Evolutionary conservation across 1,140 invertebrate species (phyloP).

Genomic region (Neelides sp.): DNA sequence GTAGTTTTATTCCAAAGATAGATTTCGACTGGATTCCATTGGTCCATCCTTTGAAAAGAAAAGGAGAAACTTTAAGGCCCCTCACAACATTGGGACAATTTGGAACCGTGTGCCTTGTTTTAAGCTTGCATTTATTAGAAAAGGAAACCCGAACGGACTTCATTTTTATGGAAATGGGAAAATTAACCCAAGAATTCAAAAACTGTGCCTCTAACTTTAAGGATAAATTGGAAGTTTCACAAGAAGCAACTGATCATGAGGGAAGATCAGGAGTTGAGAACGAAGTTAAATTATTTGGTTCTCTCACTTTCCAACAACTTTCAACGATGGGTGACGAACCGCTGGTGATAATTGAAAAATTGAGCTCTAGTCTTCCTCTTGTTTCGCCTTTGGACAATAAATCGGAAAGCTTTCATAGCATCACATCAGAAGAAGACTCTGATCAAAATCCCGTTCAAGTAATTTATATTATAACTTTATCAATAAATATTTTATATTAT

Average conservation of each 20-base stretch:
- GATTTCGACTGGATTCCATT: too few relatives aligned
- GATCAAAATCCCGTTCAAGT: conserved; percentile 7
- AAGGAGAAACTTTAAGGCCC: conserved; percentile 25
- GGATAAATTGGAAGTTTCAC: neutral
- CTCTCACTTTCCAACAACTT: too few relatives aligned
- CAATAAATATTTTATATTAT: neutral
- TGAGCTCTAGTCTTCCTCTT: conserved; percentile 14
- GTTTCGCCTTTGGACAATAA: conserved; percentile 12
- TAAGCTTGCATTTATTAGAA: conserved; percentile 16
- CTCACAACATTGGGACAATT: conserved; percentile 22
- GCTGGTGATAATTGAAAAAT: conserved; percentile 16
- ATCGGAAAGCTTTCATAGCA: conserved; percentile 23
- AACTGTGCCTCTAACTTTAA: neutral
- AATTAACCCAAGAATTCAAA: conserved; percentile 5
- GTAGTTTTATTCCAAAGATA: too few relatives aligned
- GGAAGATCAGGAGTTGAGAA: neutral
- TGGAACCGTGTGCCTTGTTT: conserved; percentile 19
- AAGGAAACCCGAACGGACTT: conserved; percentile 12
- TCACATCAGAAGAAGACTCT: conserved; percentile 25
- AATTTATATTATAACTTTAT: conserved; percentile 1
- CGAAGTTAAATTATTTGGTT: too few relatives aligned
- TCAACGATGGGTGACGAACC: too few relatives aligned
- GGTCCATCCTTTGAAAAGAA: conserved; percentile 25
- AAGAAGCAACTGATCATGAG: neutral
- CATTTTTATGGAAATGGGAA: conserved; percentile 24